phyloP scores from a whole-genome alignment of 2,113 vertebrate species.

The Numida meleagris region DNA sequence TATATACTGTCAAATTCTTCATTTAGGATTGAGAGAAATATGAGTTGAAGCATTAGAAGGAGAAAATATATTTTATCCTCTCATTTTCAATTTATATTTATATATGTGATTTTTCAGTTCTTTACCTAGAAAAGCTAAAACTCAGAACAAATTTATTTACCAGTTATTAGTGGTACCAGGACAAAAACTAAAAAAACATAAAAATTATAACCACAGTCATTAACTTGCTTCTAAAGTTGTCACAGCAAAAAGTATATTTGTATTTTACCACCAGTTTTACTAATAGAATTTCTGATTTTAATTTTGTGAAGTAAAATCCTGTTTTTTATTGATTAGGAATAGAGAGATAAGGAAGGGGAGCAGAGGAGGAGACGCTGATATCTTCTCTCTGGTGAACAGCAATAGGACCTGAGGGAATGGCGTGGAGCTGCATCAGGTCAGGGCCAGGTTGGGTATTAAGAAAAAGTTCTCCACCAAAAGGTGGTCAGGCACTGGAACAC shows the following conservation, averaged over 20 bases:
- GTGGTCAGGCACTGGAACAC: background rate
- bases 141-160: background rate
- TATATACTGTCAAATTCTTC: background rate
- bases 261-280: background rate
- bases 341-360: background rate
- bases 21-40: background rate
- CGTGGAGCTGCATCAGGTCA: background rate
- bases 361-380: background rate
- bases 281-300: background rate
- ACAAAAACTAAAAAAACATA: background rate
- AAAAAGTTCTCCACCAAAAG: background rate
- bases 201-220: accelerated
- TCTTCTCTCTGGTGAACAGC: background rate
- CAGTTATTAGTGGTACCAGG: background rate
- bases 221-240: background rate
- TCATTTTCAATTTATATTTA: background rate
- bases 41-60: background rate
- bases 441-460: background rate
- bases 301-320: background rate
- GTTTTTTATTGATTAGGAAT: background rate
- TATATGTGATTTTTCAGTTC: background rate
- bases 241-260: accelerated
- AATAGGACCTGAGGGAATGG: background rate
- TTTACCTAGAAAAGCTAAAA: background rate
- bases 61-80: background rate